Conservation (phyloP, 1,140 invertebrate genomes). For the Musca vetustissima region DNA sequence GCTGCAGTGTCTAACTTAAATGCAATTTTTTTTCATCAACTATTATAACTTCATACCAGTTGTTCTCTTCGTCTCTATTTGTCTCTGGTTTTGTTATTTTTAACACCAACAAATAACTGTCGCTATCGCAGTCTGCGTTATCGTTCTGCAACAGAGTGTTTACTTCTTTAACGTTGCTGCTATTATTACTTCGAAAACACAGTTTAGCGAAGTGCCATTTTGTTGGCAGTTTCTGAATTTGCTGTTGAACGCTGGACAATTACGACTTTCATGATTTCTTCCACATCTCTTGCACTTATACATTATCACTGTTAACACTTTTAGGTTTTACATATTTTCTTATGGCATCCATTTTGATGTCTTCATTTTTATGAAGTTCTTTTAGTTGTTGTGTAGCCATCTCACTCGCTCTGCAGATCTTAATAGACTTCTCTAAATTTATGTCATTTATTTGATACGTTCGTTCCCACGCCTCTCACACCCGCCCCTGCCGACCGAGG, state of each 20-base stretch:
- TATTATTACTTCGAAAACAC: neutral
- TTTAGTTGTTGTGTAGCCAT: neutral
- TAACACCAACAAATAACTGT: neutral
- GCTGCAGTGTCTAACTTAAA: constrained; percentile 10
- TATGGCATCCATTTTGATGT: neutral
- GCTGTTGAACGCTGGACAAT: neutral
- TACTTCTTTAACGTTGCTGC: neutral
- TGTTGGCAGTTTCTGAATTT: neutral
- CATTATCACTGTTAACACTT: neutral
- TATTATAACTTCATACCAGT: neutral
- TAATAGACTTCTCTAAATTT: neutral
- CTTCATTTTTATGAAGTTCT: neutral
- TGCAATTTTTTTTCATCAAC: neutral
- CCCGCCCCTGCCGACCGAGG: too few relatives aligned
- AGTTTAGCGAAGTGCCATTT: neutral
- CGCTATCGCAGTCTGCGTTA: neutral
- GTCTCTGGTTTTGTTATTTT: neutral
- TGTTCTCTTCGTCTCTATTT: too few relatives aligned
- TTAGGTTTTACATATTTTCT: neutral
- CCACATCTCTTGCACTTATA: neutral
- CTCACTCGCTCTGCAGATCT: neutral
- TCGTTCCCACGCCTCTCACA: too few relatives aligned
- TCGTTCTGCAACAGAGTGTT: neutral
- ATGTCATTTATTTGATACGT: too few relatives aligned
- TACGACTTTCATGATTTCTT: neutral